Evolutionary conservation across 2,888 invertebrate species (phyloP).

Genomic region (Dynastes maya): DNA sequence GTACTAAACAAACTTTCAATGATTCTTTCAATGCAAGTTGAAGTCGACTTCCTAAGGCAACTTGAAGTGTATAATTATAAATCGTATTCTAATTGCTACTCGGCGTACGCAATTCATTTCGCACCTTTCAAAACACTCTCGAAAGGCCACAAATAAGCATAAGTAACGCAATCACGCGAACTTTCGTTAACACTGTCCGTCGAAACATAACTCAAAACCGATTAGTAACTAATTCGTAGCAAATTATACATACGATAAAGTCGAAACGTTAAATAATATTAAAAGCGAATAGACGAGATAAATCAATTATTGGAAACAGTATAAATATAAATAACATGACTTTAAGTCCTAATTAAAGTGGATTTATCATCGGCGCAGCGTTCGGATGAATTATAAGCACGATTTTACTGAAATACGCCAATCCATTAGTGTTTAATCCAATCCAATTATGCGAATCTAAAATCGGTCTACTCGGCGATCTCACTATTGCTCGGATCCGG

Average conservation of each 20-base stretch:
- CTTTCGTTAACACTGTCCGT: neutral
- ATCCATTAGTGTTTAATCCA: conserved; percentile 46
- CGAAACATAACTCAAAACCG: conserved; percentile 18
- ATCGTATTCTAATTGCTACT: conserved; percentile 5
- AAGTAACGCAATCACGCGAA: conserved; percentile 7
- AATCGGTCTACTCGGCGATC: conserved; percentile 5
- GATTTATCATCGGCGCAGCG: conserved; percentile 42
- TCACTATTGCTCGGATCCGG: conserved; percentile 1
- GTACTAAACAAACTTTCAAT: no score
- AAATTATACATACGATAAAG: conserved; percentile 34
- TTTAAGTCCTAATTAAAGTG: conserved; percentile 41
- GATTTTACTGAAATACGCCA: conserved; percentile 44
- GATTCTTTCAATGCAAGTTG: neutral
- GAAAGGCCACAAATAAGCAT: neutral
- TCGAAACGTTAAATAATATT: conserved; percentile 23
- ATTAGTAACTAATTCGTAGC: conserved; percentile 29
- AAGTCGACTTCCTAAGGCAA: neutral
- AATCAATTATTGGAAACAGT: conserved; percentile 39
- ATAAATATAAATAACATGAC: conserved; percentile 44
- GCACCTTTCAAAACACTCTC: conserved; percentile 9
- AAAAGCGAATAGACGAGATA: conserved; percentile 32
- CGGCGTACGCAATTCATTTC: conserved; percentile 1
- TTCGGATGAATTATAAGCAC: conserved; percentile 39
- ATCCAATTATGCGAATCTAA: conserved; percentile 42
- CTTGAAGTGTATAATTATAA: neutral